Percentiles rank a stretch among this genome's conserved stretches.
phyloP scores from a whole-genome alignment of 2,113 vertebrate species.

The Lophotis ruficrista region DNA sequence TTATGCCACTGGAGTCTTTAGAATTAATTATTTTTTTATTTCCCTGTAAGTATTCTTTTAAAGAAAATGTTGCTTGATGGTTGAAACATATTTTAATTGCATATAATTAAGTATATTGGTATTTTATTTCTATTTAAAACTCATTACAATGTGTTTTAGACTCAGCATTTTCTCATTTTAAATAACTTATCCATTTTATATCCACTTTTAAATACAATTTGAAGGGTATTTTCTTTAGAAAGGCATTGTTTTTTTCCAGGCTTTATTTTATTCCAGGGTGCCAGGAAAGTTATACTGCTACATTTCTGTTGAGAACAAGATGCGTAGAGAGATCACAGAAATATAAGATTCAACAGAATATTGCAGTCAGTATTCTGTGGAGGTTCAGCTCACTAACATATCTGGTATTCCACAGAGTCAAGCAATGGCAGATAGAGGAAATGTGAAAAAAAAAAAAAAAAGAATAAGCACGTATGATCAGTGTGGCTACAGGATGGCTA shows the following conservation, averaged over 20 bases:
- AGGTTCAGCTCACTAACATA: background rate
- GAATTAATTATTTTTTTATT: background rate
- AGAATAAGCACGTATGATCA: background rate
- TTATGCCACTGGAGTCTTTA: background rate
- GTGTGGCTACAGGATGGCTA: background rate
- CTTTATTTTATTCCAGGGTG: background rate
- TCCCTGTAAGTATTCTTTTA: background rate
- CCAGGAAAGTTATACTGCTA: background rate
- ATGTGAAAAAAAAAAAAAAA: background rate
- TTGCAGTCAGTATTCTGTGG: background rate
- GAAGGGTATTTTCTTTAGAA: background rate
- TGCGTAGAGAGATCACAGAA: background rate
- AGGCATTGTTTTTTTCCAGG: background rate
- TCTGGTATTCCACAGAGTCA: background rate
- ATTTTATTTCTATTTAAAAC: conserved; percentile 4
- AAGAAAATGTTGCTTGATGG: background rate
- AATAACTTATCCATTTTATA: background rate
- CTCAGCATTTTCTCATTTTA: background rate
- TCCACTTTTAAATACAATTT: background rate
- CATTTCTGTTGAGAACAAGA: background rate
- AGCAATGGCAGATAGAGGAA: background rate
- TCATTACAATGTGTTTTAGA: background rate
- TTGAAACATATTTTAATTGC: conserved; percentile 6
- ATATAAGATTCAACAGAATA: background rate
- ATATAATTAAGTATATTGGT: background rate